These are phyloP conservation scores for Rotaria sp. DNA, from an alignment of 2,888 invertebrate species.

Conservation along the genomic window DNA sequence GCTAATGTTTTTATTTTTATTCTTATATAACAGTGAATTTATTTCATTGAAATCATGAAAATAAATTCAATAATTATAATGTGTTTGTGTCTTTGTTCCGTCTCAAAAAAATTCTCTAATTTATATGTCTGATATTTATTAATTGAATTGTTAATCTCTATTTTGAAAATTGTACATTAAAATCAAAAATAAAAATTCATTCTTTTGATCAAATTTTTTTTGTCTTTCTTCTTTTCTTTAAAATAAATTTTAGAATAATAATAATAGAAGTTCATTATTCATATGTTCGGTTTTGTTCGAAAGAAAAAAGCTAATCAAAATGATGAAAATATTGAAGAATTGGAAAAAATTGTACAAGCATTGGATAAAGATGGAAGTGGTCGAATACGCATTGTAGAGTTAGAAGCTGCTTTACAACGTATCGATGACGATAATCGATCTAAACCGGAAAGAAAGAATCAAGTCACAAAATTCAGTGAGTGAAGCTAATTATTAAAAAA, in stretches of 20 bases:
- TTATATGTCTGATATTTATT: neutral
- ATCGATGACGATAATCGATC: neutral
- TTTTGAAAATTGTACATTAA: neutral
- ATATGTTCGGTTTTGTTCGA: neutral
- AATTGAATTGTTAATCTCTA: neutral
- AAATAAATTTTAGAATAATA: neutral
- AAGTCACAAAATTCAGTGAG: neutral
- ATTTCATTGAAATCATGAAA: neutral
- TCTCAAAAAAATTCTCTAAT: neutral
- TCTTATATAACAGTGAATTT: neutral
- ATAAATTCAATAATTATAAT: neutral
- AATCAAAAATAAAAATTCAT: too few relatives aligned
- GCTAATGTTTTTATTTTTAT: neutral
- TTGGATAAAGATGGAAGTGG: neutral
- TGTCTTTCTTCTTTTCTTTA: neutral
- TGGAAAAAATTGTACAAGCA: neutral
- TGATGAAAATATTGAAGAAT: neutral
- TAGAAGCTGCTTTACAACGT: conserved; percentile 3
- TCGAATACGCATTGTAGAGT: neutral
- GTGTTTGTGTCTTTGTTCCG: neutral
- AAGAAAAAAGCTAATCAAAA: neutral
- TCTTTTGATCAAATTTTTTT: too few relatives aligned
- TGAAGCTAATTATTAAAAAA: neutral
- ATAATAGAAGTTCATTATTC: neutral
- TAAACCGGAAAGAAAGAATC: neutral